phyloP scores from a whole-genome alignment of 2,888 invertebrate genomes.

The Dynastes maya region DNA sequence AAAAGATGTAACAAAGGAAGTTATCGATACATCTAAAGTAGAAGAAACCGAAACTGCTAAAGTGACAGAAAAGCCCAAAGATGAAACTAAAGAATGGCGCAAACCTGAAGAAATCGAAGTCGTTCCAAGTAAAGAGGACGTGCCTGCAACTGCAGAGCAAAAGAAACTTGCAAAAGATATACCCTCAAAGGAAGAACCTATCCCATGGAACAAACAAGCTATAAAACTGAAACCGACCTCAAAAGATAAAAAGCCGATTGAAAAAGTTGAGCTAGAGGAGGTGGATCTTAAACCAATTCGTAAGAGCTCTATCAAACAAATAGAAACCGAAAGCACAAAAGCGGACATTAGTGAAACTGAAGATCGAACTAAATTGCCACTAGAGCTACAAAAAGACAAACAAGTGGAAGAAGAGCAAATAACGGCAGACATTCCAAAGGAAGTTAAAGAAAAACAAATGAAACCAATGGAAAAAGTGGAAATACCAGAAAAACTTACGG shows the following conservation, averaged over 20 bases:
- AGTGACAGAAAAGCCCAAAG: no score
- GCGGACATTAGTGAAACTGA: slow-evolving; percentile 45
- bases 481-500: slow-evolving; percentile 50
- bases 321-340: slow-evolving; percentile 50
- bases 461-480: slow-evolving; percentile 61
- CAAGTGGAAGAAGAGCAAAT: no score
- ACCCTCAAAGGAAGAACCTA: slow-evolving; percentile 60
- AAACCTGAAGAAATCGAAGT: background rate
- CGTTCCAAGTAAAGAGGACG: background rate
- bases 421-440: slow-evolving; percentile 47
- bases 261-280: slow-evolving; percentile 67
- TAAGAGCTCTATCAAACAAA: slow-evolving; percentile 25
- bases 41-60: background rate
- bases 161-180: slow-evolving; percentile 38
- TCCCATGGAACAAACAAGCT: slow-evolving; percentile 77
- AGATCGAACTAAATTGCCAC: slow-evolving; percentile 27
- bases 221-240: slow-evolving; percentile 70
- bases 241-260: slow-evolving; percentile 65
- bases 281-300: slow-evolving; percentile 74
- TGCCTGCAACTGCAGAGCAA: background rate
- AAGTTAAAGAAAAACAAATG: slow-evolving; percentile 34
- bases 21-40: slow-evolving; percentile 8
- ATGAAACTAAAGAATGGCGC: background rate
- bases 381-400: slow-evolving; percentile 53
- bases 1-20: slow-evolving; percentile 23